Evolutionary conservation across 2,797 vertebrate genomes (phyloP).

Genomic region (Erethizon dorsatum): DNA sequence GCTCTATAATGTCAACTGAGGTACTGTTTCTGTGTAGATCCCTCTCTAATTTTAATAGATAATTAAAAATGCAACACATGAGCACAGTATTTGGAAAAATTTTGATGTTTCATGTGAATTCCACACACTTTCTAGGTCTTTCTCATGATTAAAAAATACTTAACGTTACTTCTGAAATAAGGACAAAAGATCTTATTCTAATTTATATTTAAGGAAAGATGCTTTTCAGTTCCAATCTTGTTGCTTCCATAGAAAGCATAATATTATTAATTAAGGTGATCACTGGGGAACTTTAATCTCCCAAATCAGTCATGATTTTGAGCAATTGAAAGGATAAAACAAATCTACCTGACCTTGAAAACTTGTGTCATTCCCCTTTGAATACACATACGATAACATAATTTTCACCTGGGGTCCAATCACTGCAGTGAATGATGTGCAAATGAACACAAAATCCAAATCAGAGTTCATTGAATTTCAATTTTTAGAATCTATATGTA

Average conservation of each 20-base stretch:
- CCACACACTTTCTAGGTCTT: neutral
- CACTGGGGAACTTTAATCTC: neutral
- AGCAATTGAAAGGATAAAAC: neutral
- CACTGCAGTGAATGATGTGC: neutral
- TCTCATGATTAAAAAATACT: neutral
- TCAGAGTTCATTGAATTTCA: conserved; percentile 34
- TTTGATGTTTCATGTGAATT: neutral
- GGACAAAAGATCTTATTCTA: neutral
- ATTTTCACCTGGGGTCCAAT: conserved; percentile 11
- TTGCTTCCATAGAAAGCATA: neutral
- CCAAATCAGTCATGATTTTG: neutral
- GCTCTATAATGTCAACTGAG: neutral
- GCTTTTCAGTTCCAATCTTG: neutral
- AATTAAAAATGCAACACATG: neutral
- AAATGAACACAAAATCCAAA: conserved; percentile 22
- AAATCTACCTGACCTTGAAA: conserved; percentile 1
- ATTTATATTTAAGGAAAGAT: neutral
- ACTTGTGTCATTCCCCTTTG: neutral
- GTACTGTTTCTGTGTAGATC: neutral
- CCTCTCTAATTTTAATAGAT: neutral
- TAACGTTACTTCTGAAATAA: neutral
- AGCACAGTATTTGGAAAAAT: conserved; percentile 16
- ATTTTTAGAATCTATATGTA: neutral
- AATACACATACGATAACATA: neutral
- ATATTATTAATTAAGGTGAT: neutral